These are phyloP conservation scores for Taenioides sp. DNA, from an alignment of 2,797 vertebrate species.

Conservation along the genomic window DNA sequence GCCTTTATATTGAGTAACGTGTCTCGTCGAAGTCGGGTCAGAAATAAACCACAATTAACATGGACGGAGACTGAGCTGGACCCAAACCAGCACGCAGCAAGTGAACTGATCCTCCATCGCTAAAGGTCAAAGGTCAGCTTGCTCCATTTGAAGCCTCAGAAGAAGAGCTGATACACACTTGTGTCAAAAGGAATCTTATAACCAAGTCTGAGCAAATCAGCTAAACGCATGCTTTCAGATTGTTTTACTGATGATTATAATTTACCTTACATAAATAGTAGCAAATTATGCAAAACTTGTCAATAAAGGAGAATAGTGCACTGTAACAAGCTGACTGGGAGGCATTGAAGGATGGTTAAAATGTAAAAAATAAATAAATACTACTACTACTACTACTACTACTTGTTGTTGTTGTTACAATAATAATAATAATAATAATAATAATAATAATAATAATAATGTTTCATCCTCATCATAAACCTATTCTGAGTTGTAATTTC, in stretches of 20 bases:
- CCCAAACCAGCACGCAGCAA: constrained; percentile 33
- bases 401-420: too few relatives aligned
- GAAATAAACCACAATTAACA: constrained; percentile 56
- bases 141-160: constrained; percentile 25
- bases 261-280: background rate
- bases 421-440: too few relatives aligned
- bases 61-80: constrained; percentile 39
- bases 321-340: too few relatives aligned
- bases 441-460: too few relatives aligned
- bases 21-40: constrained; percentile 59
- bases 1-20: constrained; percentile 49
- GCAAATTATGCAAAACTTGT: background rate
- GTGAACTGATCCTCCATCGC: constrained; percentile 40
- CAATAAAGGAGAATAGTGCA: too few relatives aligned
- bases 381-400: too few relatives aligned
- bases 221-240: background rate
- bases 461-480: too few relatives aligned
- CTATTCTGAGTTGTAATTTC: too few relatives aligned
- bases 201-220: background rate
- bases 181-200: constrained; percentile 5
- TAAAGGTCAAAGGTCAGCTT: constrained; percentile 36
- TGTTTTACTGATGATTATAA: background rate
- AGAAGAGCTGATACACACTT: constrained; percentile 28
- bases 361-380: too few relatives aligned
- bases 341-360: too few relatives aligned